Percentiles rank a stretch among this genome's conserved stretches.
Conservation (phyloP, 2,888 invertebrate species). For the Macrosoma leucophasiata region DNA sequence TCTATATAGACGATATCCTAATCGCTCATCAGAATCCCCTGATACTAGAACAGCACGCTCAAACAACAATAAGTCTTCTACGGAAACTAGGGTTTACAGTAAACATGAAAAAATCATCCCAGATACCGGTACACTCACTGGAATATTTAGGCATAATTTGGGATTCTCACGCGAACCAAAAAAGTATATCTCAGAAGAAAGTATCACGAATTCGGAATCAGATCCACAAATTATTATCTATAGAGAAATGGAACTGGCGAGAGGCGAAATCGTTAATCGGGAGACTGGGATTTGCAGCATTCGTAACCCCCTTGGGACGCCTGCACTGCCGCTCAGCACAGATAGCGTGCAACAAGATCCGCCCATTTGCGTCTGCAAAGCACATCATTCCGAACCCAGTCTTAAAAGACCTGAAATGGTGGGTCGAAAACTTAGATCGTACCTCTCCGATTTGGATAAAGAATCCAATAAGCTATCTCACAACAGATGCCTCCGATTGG, state of each 20-base stretch:
- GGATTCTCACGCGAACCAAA: slow-evolving; percentile 19
- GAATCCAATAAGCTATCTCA: slow-evolving; percentile 10
- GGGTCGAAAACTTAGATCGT: slow-evolving; percentile 9
- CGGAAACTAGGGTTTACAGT: slow-evolving; percentile 19
- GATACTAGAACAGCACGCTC: slow-evolving; percentile 15
- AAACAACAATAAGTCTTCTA: too few species aligned
- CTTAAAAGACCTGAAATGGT: slow-evolving; percentile 20
- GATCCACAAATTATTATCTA: background rate
- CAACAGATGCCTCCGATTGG: slow-evolving; percentile 17
- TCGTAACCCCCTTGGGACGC: slow-evolving; percentile 14
- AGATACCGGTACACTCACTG: slow-evolving; percentile 12
- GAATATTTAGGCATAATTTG: slow-evolving; percentile 20
- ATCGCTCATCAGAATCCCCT: slow-evolving; percentile 17
- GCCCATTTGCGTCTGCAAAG: background rate
- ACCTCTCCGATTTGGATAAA: slow-evolving; percentile 9
- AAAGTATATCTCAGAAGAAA: slow-evolving; percentile 15
- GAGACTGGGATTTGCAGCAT: slow-evolving; percentile 20
- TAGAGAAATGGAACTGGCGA: background rate
- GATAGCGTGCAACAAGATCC: background rate
- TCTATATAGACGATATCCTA: too few species aligned
- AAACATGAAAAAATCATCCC: slow-evolving; percentile 18
- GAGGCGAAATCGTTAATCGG: slow-evolving; percentile 15
- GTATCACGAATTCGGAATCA: background rate
- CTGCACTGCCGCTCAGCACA: slow-evolving; percentile 11
- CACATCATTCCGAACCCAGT: background rate